These are phyloP conservation scores for Holothuria scabra DNA, from an alignment of 53 echinoderm and acorn worm species.

Conservation along the genomic window DNA sequence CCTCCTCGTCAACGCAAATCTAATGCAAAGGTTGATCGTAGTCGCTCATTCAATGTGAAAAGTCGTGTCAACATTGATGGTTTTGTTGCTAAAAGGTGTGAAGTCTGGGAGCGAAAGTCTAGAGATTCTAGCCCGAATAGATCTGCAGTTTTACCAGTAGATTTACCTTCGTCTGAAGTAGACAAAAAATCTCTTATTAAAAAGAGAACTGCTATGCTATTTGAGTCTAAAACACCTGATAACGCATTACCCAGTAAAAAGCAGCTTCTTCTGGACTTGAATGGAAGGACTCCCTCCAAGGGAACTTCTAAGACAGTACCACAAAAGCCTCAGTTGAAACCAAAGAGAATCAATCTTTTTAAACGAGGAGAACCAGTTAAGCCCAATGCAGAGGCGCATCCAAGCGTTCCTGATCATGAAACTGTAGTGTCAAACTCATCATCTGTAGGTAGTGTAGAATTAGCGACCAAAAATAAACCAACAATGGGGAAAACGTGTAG, in stretches of 20 bases:
- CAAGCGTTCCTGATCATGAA: background rate
- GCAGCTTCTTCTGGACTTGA: constrained; percentile 41
- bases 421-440: background rate
- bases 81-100: constrained; percentile 67
- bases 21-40: constrained; percentile 25
- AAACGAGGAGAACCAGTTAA: constrained; percentile 41
- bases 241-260: constrained; percentile 15
- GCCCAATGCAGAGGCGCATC: background rate
- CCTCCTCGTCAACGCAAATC: constrained; percentile 17
- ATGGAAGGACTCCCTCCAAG: constrained; percentile 19
- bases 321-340: constrained; percentile 42
- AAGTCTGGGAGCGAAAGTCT: constrained; percentile 70
- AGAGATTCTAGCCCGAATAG: constrained; percentile 45
- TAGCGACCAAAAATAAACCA: background rate
- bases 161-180: constrained; percentile 33
- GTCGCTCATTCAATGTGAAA: constrained; percentile 50
- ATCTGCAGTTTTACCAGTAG: constrained; percentile 16
- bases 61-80: constrained; percentile 58
- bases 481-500: constrained; percentile 43
- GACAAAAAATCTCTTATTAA: constrained; percentile 71
- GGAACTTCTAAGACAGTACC: background rate
- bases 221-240: constrained; percentile 31
- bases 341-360: constrained; percentile 39
- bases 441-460: background rate
- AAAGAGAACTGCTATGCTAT: constrained; percentile 75